Base-by-base conservation (phyloP, 2,797 vertebrate species). In the Odontamblyopus lacepedii region DNA sequence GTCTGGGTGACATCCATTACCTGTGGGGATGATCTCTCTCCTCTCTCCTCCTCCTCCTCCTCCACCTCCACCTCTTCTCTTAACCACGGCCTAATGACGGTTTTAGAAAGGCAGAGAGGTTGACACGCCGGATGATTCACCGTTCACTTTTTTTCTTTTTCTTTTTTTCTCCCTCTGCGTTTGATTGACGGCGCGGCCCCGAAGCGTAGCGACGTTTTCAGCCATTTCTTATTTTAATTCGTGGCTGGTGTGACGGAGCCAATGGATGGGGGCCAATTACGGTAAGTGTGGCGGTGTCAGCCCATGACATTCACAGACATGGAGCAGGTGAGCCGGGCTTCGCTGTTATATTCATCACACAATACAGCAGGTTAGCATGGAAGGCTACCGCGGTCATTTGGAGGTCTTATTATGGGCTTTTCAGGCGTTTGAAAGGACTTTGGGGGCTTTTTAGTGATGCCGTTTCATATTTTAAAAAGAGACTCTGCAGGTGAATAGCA, bases 161-260 rank as follows among this genome's bases (percentile, higher is more conserved):
- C 9, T 38, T 38, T 38, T 38, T 9, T 1, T 8, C 35, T 8
- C 8, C 35, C 59, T 27, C 8, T 3, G 0, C 0, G 35, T 26
- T 23, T 63, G 62, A 63, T 44, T 63, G 62, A 63, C 62, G 38
- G 62, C 35, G 35, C 38, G 12, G 35, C 7, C 62, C 62, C n/a
- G 38, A 85, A 88, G 88, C 88, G 89, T 82, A 90, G 81, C 87
- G 90, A 91, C 81, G 82, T 88, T 85, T 86, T 75, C 86, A 80
- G 80, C 85, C 83, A 87, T 91, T 91, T 87, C 84, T 88, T 91
- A 88, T 90, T 91, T 91, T 85, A 92, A 91, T 92, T 90, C 91
- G 83, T 85, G 82, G 88, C 78, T 83, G 85, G 84, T 85, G 85
- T 90, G 92, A 92, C 76, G 85, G 84, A 72, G 73, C 38, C 81